Percentiles rank a stretch among this genome's conserved stretches.
Conservation (phyloP, 1,140 invertebrate genomes). For the Tetranychus urticae region DNA sequence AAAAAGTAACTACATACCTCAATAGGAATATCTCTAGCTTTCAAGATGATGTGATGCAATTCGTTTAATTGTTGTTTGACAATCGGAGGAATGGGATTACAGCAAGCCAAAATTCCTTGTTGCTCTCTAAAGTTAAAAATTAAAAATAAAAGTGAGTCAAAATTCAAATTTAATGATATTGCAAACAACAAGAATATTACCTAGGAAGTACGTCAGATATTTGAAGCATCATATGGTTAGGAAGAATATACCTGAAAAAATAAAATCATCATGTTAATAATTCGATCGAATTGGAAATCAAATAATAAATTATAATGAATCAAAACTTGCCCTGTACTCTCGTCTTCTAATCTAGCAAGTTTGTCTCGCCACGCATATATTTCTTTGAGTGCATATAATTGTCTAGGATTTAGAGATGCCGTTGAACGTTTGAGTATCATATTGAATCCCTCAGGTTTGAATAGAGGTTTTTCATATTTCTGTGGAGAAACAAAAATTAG, state of each 20-base stretch:
- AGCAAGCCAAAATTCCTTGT: constrained; percentile 77
- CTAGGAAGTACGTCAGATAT: constrained; percentile 59
- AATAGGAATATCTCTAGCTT: constrained; percentile 44
- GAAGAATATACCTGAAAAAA: constrained; percentile 21
- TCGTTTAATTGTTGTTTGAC: constrained; percentile 46
- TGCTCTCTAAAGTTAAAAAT: constrained; percentile 35
- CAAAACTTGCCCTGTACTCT: constrained; percentile 42
- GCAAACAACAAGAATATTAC: background rate
- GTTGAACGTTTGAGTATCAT: constrained; percentile 48
- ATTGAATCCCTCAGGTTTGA: constrained; percentile 43
- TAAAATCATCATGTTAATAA: constrained; percentile 21
- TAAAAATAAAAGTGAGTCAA: background rate
- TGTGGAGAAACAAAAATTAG: constrained; percentile 18
- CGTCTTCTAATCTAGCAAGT: constrained; percentile 62
- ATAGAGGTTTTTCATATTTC: constrained; percentile 54
- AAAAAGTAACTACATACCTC: constrained; percentile 13
- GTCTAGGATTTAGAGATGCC: constrained; percentile 57
- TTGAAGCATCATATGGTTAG: constrained; percentile 2
- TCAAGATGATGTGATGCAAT: constrained; percentile 47
- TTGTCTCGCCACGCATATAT: constrained; percentile 71
- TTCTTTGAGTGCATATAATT: constrained; percentile 53
- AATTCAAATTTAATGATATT: background rate
- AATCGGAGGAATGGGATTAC: constrained; percentile 70
- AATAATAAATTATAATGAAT: background rate
- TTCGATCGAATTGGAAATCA: background rate